Base-by-base conservation (phyloP, 1,140 invertebrate genomes). In the Galleria mellonella region DNA sequence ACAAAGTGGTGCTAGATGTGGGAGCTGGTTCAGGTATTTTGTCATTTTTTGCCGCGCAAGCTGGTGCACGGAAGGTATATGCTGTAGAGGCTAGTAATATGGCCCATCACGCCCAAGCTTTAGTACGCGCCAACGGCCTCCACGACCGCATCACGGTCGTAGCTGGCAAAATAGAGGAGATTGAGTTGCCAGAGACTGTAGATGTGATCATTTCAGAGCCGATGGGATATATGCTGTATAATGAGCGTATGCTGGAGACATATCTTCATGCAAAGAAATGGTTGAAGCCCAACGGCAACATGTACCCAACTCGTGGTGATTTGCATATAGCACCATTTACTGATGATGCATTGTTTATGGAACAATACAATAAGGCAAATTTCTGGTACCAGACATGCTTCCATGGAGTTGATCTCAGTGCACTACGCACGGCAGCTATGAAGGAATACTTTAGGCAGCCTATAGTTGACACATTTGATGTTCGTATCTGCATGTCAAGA, bases 171-270 rank as follows among this genome's bases (percentile, higher is more conserved):
- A 97, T 99, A 58, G 98, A 99, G 87, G 98, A 99, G 88, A 96
- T 99, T 33, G 94, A 95, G 47, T 83, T 99, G 47, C 97, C 97
- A 4, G 97, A 99, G 83, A 90, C 90, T 63, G 97, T 99, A 9
- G 98, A 99, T 87, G 92, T 98, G 17, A 98, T 99, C 63, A 97
- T 99, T 51, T 99, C 97, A 6, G 98, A 99, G 87, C 98, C 98
- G 0, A 99, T 99, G 98, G 98, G 98, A 15, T 99, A 99, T 71
- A 99, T 99, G 98, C 87, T 99, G 8, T 98, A 98, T 72, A 99
- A 99, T 87, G 98, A 99, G 86, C 89, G 98, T 57, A 99, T 99
- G 98, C 87, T 99, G 51, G 98, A 99, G 88, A 98, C 97, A 4
- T 99, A 98, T 87, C 87, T 99, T 33, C 97, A 99, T 88, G 97